Evolutionary conservation across 2,888 invertebrate species (phyloP).

Genomic region (Drosophila subsilvestris): DNA sequence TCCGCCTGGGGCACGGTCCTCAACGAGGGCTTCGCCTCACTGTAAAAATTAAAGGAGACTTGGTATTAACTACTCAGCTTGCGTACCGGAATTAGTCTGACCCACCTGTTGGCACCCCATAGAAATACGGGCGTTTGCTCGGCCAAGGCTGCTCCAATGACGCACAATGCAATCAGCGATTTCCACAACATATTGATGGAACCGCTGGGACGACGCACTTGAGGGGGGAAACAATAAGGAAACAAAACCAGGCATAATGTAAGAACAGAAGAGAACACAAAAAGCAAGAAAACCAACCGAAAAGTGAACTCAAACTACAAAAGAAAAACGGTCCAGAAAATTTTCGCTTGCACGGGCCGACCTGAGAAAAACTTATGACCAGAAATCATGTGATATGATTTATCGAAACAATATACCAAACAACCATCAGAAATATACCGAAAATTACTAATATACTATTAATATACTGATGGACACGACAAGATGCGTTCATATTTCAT

Average conservation of each 20-base stretch:
- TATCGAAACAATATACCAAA: too few relatives aligned
- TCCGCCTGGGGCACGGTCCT: constrained; percentile 71
- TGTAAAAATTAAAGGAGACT: constrained; percentile 30
- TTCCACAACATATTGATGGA: constrained; percentile 74
- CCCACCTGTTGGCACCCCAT: constrained; percentile 85
- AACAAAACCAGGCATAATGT: constrained; percentile 41
- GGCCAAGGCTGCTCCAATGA: constrained; percentile 76
- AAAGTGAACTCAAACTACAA: constrained; percentile 73
- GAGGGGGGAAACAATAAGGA: constrained; percentile 18
- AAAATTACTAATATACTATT: too few relatives aligned
- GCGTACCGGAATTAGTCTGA: constrained; percentile 13
- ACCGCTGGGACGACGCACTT: constrained; percentile 56
- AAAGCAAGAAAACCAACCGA: constrained; percentile 60
- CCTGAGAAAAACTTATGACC: constrained; percentile 82
- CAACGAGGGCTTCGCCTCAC: constrained; percentile 73
- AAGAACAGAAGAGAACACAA: constrained; percentile 55
- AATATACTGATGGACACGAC: too few relatives aligned
- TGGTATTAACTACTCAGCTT: constrained; percentile 15
- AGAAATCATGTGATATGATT: constrained; percentile 82
- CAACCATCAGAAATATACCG: too few relatives aligned
- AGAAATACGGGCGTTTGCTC: constrained; percentile 86
- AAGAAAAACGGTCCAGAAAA: constrained; percentile 65
- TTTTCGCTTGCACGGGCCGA: constrained; percentile 65
- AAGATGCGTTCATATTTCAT: too few relatives aligned
- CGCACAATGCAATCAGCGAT: constrained; percentile 76